Evolutionary conservation across 2,888 invertebrate genomes (phyloP).

Genomic region (Nomada ferruginata): DNA sequence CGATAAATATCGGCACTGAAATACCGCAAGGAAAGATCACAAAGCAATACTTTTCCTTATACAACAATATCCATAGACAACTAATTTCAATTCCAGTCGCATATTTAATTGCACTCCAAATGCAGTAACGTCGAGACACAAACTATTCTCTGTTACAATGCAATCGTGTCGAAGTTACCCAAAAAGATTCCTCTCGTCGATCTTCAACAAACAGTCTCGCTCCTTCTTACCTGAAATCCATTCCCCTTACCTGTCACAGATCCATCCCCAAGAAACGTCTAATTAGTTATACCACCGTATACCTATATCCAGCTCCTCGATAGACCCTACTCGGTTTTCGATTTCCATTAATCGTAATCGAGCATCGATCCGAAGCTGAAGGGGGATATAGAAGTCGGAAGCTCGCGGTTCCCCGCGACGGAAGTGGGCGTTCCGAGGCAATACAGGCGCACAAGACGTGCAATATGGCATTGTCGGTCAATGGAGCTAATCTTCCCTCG

Average conservation of each 20-base stretch:
- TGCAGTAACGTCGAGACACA: no score
- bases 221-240: neutral
- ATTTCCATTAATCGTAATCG: conserved; percentile 42
- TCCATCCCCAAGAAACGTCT: neutral
- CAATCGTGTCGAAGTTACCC: no score
- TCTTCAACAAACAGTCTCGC: neutral
- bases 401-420: neutral
- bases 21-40: no score
- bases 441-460: conserved; percentile 44
- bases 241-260: neutral
- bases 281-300: neutral
- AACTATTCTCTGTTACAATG: no score
- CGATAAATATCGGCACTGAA: no score
- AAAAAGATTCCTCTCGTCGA: no score
- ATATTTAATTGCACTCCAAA: no score
- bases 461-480: conserved; percentile 73
- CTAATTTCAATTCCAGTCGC: no score
- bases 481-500: conserved; percentile 70
- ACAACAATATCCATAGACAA: no score
- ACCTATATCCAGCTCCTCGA: neutral
- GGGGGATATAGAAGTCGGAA: conserved; percentile 21
- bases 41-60: no score
- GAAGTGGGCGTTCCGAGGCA: conserved; percentile 45
- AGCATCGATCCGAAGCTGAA: conserved; percentile 2
- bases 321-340: conserved; percentile 20